Percentiles rank a stretch among this genome's conserved stretches.
Evolutionary conservation across 2,888 invertebrate species (phyloP).

Genomic region (Scelioninae gen. 2): DNA sequence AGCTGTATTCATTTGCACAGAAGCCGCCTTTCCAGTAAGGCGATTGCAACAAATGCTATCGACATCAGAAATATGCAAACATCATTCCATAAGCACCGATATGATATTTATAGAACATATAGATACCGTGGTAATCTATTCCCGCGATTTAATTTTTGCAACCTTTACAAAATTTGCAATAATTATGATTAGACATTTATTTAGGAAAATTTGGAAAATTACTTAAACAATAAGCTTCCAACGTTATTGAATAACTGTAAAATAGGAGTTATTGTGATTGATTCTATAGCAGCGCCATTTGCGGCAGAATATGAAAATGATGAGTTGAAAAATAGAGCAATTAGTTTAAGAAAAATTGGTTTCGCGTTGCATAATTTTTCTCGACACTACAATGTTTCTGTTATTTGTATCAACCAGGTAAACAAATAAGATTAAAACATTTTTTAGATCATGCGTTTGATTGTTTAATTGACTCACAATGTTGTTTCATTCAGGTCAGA

Average conservation of each 20-base stretch:
- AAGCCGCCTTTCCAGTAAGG: slow-evolving; percentile 85
- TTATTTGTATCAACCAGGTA: slow-evolving; percentile 86
- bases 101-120: slow-evolving; percentile 82
- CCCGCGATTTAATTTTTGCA: background rate
- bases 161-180: background rate
- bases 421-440: no score
- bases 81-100: slow-evolving; percentile 75
- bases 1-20: slow-evolving; percentile 86
- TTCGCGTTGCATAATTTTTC: slow-evolving; percentile 78
- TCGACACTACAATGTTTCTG: slow-evolving; percentile 77
- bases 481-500: slow-evolving; percentile 31
- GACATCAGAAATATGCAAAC: slow-evolving; percentile 69
- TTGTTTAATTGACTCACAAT: no score
- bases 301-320: slow-evolving; percentile 78
- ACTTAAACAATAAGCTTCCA: slow-evolving; percentile 77
- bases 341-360: slow-evolving; percentile 78
- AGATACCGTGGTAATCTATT: slow-evolving; percentile 72
- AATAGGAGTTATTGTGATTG: slow-evolving; percentile 82
- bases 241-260: slow-evolving; percentile 76
- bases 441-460: no score
- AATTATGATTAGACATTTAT: slow-evolving; percentile 54
- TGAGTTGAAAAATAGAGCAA: slow-evolving; percentile 77
- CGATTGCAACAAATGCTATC: slow-evolving; percentile 79
- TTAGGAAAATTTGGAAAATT: slow-evolving; percentile 78
- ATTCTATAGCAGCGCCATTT: slow-evolving; percentile 85